Base-by-base conservation (phyloP, 1,140 invertebrate species). In the Pogonognathellus flavescens region DNA sequence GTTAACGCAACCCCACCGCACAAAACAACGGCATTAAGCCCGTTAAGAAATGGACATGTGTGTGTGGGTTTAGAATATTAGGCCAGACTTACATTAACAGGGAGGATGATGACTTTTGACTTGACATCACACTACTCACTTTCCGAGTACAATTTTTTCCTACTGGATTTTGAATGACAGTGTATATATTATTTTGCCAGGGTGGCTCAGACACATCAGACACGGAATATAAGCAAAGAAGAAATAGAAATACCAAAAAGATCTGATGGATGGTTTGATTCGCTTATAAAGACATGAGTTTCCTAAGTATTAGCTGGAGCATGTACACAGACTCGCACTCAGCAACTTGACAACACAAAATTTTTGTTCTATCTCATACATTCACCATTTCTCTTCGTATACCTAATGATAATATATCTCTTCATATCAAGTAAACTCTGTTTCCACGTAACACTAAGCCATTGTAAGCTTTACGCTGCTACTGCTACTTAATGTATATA, bases 11-110 rank as follows among this genome's bases (percentile, higher is more conserved):
- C 1, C 60, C 11, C 13, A 72, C 31, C 16, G 66, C 53, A 57
- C n/a, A 3, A n/a, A 57, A 57, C 31, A 72, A 72, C 25, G 66
- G 60, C 25, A 22, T 72, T 72, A 72, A 41, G 14, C 14, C 14
- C 8, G 66, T 49, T 72, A n/a, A 49, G 41, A 72, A 72, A 72
- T 72, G 66, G n/a, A 31, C 41, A n/a, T 76, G 70, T 76, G 70
- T 76, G 70, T 76, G 70, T 76, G 70, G 70, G 70, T 76, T 76
- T 76, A 76, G 31, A 76, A 31, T 76, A 76, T 76, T 76, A 76
- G 70, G 25, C 70, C 49, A n/a, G 31, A 50, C 31, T 31, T 18
- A 76, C 41, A 50, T 9, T 16, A 76, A n/a, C 16, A 50, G 41
- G 70, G 31, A 76, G 31, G n/a, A 76, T 18, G 70, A 76, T 50